Percentiles rank a stretch among this genome's conserved stretches.
These are phyloP conservation scores for Capitella teleta DNA, from an alignment of 1,140 invertebrate genomes.

Conservation along the genomic window DNA sequence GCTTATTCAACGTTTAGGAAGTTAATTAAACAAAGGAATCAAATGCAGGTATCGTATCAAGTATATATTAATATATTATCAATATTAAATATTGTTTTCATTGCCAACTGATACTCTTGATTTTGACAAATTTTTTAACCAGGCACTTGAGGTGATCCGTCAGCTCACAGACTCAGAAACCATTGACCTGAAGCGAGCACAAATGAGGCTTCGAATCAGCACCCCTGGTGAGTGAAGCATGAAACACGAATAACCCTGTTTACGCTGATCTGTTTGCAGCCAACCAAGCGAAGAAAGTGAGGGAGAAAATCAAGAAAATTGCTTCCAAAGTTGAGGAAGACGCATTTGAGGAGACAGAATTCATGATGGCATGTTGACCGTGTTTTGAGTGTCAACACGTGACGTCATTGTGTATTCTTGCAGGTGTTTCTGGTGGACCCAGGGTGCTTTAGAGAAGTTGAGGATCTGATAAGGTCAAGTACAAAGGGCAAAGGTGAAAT, in stretches of 20 bases:
- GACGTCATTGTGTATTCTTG: too few species aligned
- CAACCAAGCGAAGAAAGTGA: slow-evolving; percentile 60
- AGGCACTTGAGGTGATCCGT: slow-evolving; percentile 86
- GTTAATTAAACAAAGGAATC: too few species aligned
- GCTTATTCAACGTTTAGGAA: too few species aligned
- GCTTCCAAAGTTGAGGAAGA: slow-evolving; percentile 66
- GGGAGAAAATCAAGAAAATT: slow-evolving; percentile 61
- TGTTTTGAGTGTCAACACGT: too few species aligned
- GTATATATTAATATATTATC: too few species aligned
- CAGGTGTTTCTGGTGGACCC: slow-evolving; percentile 82
- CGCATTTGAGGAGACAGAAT: slow-evolving; percentile 65
- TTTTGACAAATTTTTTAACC: slow-evolving; percentile 9
- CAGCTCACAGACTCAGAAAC: slow-evolving; percentile 60
- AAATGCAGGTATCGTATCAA: too few species aligned
- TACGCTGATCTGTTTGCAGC: too few species aligned
- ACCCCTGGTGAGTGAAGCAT: slow-evolving; percentile 43
- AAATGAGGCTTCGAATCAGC: slow-evolving; percentile 78
- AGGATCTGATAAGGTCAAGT: slow-evolving; percentile 69
- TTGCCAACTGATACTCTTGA: too few species aligned
- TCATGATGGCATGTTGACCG: slow-evolving; percentile 48
- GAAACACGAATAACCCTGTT: too few species aligned
- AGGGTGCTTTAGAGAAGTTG: slow-evolving; percentile 75
- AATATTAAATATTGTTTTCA: too few species aligned
- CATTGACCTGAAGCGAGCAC: slow-evolving; percentile 83
- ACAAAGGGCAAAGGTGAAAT: slow-evolving; percentile 76